Conservation (phyloP, 92 coral and sea anemone species). For the Phenganax stokvisi region DNA sequence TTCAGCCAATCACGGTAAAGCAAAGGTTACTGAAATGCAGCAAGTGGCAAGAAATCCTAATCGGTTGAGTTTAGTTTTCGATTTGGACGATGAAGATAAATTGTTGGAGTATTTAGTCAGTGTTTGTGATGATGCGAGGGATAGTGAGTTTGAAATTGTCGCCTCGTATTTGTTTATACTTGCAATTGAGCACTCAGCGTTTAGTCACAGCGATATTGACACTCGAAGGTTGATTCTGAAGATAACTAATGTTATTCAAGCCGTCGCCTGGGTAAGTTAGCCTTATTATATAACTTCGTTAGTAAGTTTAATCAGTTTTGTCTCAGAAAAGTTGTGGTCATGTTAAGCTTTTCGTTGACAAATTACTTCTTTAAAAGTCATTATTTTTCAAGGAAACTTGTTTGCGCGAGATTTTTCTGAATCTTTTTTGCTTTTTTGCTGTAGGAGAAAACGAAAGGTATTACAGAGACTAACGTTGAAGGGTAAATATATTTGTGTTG, state of each 20-base stretch:
- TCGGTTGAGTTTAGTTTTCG: conserved; percentile 58
- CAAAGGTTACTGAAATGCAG: conserved; percentile 29
- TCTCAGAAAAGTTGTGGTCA: too few species aligned
- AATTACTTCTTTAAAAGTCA: background rate
- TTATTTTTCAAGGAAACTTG: background rate
- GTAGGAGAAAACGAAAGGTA: conserved; percentile 93
- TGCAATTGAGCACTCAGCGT: conserved; percentile 83
- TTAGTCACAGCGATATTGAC: conserved; percentile 63
- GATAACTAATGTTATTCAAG: conserved; percentile 79
- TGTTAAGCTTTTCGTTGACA: background rate
- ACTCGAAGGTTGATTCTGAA: conserved; percentile 80
- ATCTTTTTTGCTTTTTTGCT: background rate
- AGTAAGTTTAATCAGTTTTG: background rate
- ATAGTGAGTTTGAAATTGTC: conserved; percentile 64
- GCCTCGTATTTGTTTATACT: conserved; percentile 77
- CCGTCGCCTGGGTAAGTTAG: conserved; percentile 77
- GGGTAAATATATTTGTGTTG: conserved; percentile 52
- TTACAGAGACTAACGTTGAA: conserved; percentile 83
- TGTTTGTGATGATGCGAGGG: conserved; percentile 56
- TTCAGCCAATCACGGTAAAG: background rate
- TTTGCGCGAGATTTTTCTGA: background rate
- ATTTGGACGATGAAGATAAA: conserved; percentile 68
- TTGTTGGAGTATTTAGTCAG: conserved; percentile 65
- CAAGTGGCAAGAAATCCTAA: conserved; percentile 29
- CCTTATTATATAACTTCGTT: background rate